These are phyloP conservation scores for Brachirus orientalis DNA, from an alignment of 2,113 vertebrate genomes.

Conservation along the genomic window DNA sequence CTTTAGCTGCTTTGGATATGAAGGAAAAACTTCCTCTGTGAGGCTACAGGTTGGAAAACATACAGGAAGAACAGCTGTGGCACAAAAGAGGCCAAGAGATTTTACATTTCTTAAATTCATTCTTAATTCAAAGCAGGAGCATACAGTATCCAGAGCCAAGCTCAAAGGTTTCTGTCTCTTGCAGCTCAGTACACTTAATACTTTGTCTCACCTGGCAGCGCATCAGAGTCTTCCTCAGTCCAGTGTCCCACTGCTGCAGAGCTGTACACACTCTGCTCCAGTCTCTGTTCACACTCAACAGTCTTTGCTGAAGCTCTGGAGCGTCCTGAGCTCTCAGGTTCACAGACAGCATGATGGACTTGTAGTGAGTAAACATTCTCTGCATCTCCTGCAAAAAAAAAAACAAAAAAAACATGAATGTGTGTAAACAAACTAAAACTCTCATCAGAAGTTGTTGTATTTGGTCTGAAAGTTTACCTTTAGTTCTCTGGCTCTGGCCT, in stretches of 20 bases:
- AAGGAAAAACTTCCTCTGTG: too few relatives aligned
- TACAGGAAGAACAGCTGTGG: too few relatives aligned
- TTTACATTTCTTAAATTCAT: neutral
- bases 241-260: constrained; percentile 84
- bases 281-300: constrained; percentile 80
- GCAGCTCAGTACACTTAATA: neutral
- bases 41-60: too few relatives aligned
- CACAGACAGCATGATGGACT: constrained; percentile 84
- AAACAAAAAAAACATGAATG: neutral
- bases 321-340: constrained; percentile 81
- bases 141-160: neutral
- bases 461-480: constrained; percentile 77
- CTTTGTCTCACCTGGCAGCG: constrained; percentile 84
- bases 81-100: too few relatives aligned
- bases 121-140: neutral
- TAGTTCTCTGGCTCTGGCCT: constrained; percentile 82
- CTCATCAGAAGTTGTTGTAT: neutral
- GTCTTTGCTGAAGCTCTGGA: constrained; percentile 77
- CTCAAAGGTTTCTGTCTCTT: neutral
- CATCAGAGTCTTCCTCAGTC: constrained; percentile 83
- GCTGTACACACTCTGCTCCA: constrained; percentile 82
- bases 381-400: constrained; percentile 82
- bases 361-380: constrained; percentile 86
- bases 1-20: too few relatives aligned
- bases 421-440: neutral